Percentiles rank a stretch among this genome's conserved stretches.
These are phyloP conservation scores for Cosmopolites sordidus DNA, from an alignment of 2,888 invertebrate species.

Conservation along the genomic window DNA sequence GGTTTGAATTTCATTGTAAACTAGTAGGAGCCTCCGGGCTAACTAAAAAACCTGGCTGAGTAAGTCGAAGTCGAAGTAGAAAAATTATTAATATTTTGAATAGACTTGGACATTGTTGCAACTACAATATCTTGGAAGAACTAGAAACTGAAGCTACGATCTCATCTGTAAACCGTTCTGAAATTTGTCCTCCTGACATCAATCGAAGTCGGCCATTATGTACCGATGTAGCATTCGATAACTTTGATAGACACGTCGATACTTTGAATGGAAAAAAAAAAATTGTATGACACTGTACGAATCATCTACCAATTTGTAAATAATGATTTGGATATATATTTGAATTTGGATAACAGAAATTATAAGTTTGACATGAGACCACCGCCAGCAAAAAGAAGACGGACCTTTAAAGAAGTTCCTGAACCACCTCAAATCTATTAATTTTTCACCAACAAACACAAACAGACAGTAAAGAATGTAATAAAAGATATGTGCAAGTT, in stretches of 20 bases:
- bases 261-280: too few species aligned
- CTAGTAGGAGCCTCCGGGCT: too few species aligned
- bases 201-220: slow-evolving; percentile 7
- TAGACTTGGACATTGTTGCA: slow-evolving; percentile 17
- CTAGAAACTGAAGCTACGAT: slow-evolving; percentile 16
- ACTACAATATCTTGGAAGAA: slow-evolving; percentile 11
- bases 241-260: slow-evolving; percentile 31
- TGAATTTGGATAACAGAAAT: too few species aligned
- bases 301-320: too few species aligned
- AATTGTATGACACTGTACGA: too few species aligned
- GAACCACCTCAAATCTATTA: slow-evolving; percentile 35
- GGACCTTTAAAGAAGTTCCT: slow-evolving; percentile 8
- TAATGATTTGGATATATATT: too few species aligned
- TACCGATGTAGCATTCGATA: slow-evolving; percentile 30
- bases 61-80: slow-evolving; percentile 14
- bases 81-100: slow-evolving; percentile 12
- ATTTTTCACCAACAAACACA: slow-evolving; percentile 36
- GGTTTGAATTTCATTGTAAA: too few species aligned
- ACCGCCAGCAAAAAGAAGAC: slow-evolving; percentile 9
- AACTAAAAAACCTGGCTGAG: too few species aligned
- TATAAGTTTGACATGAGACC: too few species aligned
- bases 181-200: slow-evolving; percentile 24
- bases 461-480: slow-evolving; percentile 30
- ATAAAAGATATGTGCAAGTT: slow-evolving; percentile 30
- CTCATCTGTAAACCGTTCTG: slow-evolving; percentile 6